Evolutionary conservation across 2,888 invertebrate genomes (phyloP).

Genomic region (Lepidonotus clava): DNA sequence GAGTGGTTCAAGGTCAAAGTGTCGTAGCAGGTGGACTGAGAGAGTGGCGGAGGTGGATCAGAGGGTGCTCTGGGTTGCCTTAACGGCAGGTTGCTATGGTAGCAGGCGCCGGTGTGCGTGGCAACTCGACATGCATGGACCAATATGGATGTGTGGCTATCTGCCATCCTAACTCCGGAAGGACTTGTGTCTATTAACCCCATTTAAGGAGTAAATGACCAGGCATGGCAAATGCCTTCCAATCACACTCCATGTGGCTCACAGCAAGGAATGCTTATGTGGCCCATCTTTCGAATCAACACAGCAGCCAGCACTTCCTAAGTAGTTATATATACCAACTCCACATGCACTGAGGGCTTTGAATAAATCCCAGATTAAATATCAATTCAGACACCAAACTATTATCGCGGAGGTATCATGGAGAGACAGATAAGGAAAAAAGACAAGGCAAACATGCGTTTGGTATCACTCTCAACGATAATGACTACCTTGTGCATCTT

Average conservation of each 20-base stretch:
- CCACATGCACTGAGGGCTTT: constrained; percentile 49
- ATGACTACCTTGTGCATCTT: constrained; percentile 57
- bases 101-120: constrained; percentile 47
- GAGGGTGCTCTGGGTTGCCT: constrained; percentile 56
- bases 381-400: constrained; percentile 38
- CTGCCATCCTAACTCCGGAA: constrained; percentile 18
- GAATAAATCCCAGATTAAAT: constrained; percentile 20
- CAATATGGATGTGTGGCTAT: constrained; percentile 29
- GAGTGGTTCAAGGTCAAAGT: constrained; percentile 40
- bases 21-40: constrained; percentile 53
- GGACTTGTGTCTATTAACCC: constrained; percentile 6
- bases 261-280: constrained; percentile 18
- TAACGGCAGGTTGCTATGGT: constrained; percentile 29
- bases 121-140: constrained; percentile 50
- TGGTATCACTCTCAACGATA: constrained; percentile 33
- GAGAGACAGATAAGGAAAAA: constrained; percentile 35
- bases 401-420: constrained; percentile 4
- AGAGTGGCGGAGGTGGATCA: constrained; percentile 49
- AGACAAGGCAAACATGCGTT: constrained; percentile 40
- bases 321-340: constrained; percentile 27
- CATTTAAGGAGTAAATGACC: neutral
- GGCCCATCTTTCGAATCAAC: constrained; percentile 33
- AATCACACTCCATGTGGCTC: constrained; percentile 22
- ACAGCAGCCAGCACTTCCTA: constrained; percentile 49
- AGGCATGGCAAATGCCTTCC: constrained; percentile 3